phyloP scores from a whole-genome alignment of 1,140 invertebrate genomes.

The Papilio glaucus region DNA sequence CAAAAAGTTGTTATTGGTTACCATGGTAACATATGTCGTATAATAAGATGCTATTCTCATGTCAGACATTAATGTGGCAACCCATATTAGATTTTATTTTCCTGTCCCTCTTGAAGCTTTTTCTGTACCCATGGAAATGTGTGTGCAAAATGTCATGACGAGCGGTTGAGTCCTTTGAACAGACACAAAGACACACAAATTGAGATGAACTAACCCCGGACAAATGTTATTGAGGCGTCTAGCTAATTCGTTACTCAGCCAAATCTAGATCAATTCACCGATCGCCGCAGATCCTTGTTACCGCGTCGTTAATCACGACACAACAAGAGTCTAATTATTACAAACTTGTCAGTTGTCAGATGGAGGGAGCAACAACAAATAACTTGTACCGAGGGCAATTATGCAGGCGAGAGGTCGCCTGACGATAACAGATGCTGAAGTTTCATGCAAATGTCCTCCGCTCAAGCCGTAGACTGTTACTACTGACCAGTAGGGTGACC shows the following conservation, averaged over 20 bases:
- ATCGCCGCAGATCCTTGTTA: background rate
- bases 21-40: too few relatives aligned
- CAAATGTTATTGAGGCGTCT: background rate
- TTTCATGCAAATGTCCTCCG: background rate
- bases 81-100: too few relatives aligned
- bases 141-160: too few relatives aligned
- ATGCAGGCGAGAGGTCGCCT: background rate
- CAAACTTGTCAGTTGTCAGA: constrained; percentile 9
- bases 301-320: background rate
- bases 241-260: constrained; percentile 3
- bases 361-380: too few relatives aligned
- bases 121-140: too few relatives aligned
- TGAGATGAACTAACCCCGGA: too few relatives aligned
- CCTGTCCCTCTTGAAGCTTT: too few relatives aligned
- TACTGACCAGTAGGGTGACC: constrained; percentile 3
- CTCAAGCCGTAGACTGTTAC: background rate
- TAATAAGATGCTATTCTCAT: too few relatives aligned
- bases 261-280: constrained; percentile 1
- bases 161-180: too few relatives aligned
- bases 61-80: too few relatives aligned
- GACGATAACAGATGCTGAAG: background rate
- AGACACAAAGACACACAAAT: too few relatives aligned
- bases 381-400: background rate
- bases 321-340: background rate
- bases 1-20: too few relatives aligned